Conservation (phyloP, 2,797 vertebrate species). For the Tarsius wallacei region DNA sequence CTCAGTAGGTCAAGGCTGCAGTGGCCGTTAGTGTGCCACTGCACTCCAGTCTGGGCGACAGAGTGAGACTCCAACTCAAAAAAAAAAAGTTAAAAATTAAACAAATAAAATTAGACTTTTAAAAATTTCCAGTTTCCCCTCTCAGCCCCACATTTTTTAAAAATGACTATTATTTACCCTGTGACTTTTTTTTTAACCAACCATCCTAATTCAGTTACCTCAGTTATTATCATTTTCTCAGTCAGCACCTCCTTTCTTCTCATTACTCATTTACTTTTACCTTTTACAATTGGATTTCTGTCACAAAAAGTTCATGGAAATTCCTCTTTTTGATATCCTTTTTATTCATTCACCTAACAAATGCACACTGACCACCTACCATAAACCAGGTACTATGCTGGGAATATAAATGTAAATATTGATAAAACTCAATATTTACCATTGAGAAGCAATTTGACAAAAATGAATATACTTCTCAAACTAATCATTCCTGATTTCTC, state of each 20-base stretch:
- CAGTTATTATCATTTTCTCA: constrained; percentile 31
- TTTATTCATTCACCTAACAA: constrained; percentile 23
- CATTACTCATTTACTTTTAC: neutral
- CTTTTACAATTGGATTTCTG: neutral
- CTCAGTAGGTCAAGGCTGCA: no score
- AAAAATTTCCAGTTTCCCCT: neutral
- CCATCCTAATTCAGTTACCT: neutral
- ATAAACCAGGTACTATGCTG: neutral
- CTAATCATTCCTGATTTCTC: constrained; percentile 26
- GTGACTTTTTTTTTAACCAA: neutral
- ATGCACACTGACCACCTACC: neutral
- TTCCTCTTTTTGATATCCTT: neutral
- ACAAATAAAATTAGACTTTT: no score
- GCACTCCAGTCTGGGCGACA: no score
- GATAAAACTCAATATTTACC: constrained; percentile 35
- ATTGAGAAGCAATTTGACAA: constrained; percentile 33
- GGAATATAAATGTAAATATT: constrained; percentile 16
- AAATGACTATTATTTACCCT: neutral
- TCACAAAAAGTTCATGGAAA: neutral
- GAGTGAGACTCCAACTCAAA: no score
- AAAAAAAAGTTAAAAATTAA: no score
- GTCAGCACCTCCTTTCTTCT: neutral
- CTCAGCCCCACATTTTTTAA: neutral
- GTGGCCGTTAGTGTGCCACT: no score
- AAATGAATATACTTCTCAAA: constrained; percentile 36